Base-by-base conservation (phyloP, 2,113 vertebrate species). In the Tauraco erythrolophus region DNA sequence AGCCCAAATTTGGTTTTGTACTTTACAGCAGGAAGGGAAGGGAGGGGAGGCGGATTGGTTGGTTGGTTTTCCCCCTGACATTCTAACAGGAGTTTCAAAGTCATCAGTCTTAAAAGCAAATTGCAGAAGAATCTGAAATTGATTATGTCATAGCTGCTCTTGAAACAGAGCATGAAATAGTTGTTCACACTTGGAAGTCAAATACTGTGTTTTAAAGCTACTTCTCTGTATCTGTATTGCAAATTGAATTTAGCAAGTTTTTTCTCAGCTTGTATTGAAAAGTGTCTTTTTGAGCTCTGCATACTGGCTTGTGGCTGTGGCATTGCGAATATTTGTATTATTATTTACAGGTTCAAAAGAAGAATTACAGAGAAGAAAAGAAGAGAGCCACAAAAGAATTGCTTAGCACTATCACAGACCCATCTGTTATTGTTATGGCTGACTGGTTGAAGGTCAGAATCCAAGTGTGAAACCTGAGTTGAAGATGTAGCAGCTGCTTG, bases 361-460 rank as follows among this genome's bases (percentile, higher is more conserved):
- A 99, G 96, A 99, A 99, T 98, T 99, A 99, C 97, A 98, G 99
- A 88, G 99, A 99, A 93, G 99, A 99, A 95, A 99, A 99, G 98
- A 99, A 99, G 96, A 99, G 99, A 92, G 99, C 99, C 35, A 99
- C 99, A 1, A 99, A 99, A 96, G 99, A 99, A 97, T 98, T 99
- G 68, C 99, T 99, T 84, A 99, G 99, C 95, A 99, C 99, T 33
- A 99, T 99, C 98, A 99, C 99, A 2, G 99, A 99, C 89, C 99
- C 99, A 24, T 99, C 99, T 30, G 99, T 99, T 96, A 99, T 99
- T 81, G 99, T 99, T 96, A 99, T 99, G 99, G 98, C 99, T 35
- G 99, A 99, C 97, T 99, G 99, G 99, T 87, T 99, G 30, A 99
- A 99, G 99, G 99, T 99, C 96, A 98, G 97, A 95, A 97, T 97